Evolutionary conservation across 2,797 vertebrate genomes (phyloP), one percentile per base, ranked within the genome.

Genomic region (Amazonetta brasiliensis): DNA sequence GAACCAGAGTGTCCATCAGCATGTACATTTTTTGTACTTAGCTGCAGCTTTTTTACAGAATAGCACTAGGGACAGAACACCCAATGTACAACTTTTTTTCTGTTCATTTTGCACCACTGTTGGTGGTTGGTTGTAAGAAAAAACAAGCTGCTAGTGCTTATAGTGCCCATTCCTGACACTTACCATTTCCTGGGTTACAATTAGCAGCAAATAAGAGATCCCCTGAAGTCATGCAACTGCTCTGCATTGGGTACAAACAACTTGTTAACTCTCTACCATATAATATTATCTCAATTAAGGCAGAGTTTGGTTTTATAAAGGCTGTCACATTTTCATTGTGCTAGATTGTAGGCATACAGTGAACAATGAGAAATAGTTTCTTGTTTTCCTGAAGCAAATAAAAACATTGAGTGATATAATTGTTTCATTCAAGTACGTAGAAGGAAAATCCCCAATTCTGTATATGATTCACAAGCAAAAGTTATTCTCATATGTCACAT

Each of bases 361-460:
- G 56, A 80, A 35, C 76, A 95, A 43, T n/a, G 37, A 64, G 31
- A 73, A 23, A 35, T 31, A 84, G n/a, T 78, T 95, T 83, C 55
- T 33, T 1, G 1, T 59, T n/a, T 87, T 84, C 71, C 50, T 55
- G 59, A 82, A 79, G 3, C 4, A 75, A 54, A 78, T 58, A 26
- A 74, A 71, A 84, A 52, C 52, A 10, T 35, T 72, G 18, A 3
- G 68, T 46, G n/a, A 56, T 68, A 90, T 39, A 72, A 44, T 41
- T 84, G 46, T 44, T 89, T 55, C 12, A 17, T 4, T 12, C 33
- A 76, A 41, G 28, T 16, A 33, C 59, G 12, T 44, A 48, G n/a
- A 68, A 78, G 19, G 35, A 28, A 75, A 87, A 52, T 81, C 25
- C 19, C 11, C 18, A 28, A 31, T 23, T 17, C 44, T 50, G 8